Base-by-base conservation (phyloP, 53 echinoderm and acorn worm species). In the Apostichopus leukothele region DNA sequence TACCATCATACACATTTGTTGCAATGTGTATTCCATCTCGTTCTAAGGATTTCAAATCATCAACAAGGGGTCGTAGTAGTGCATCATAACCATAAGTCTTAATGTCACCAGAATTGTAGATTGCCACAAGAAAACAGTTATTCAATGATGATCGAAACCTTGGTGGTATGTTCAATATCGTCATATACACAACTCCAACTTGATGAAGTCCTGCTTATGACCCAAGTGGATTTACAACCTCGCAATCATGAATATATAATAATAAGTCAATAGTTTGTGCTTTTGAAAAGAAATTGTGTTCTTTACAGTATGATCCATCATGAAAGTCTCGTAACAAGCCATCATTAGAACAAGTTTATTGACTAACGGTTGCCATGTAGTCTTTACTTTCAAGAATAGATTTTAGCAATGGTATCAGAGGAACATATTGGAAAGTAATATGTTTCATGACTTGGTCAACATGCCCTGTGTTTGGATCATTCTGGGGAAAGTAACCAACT, bases 141-240 rank as follows among this genome's bases (percentile, higher is more conserved):
- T 25, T 86, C 73, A 86, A 39, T 25, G 86, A 73, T 10, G 86
- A 86, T 52, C 83, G 76, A 27, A 63, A 89, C 76, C 90, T 89
- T 22, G 86, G 86, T 50, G 90, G 92, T 76, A 92, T 78, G 71
- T 89, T 79, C 73, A 86, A 68, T 50, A 90, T 54, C 67, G 89
- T 89, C 86, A 89, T 85, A 76, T 92, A 92, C 14, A 92, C 51
- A 60, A 86, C 86, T 68, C 90, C 83, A 87, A 92, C 73, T 87
- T 92, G 90, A 77, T 92, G 89, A 76, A 89, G 75, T 87, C 92
- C 90, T 77, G 89, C 87, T 92, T 92, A 90, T 16, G 86, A 85
- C 59, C 83, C 39, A 76, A 27, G 76, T 12, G 0, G 76, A 51
- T 76, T 76, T 9, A 25, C 76, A 76, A 76, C 76, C 76, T 76